A percentile compares a stretch with the other conserved stretches of the same genome.
Evolutionary conservation across 1,140 invertebrate species (phyloP).

Genomic region (Conus betulinus): DNA sequence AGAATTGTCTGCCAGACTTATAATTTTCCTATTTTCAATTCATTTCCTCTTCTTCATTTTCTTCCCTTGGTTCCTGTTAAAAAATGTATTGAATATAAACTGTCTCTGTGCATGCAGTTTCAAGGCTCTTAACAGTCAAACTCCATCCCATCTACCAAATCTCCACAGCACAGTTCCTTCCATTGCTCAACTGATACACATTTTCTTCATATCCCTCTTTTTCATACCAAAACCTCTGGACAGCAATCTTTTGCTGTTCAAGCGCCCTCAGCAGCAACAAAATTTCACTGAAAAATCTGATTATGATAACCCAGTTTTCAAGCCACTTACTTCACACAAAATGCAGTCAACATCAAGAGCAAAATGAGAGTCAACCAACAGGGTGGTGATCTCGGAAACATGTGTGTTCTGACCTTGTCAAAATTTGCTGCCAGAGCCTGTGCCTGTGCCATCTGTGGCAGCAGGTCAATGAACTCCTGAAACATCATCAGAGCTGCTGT

Average conservation of each 20-base stretch:
- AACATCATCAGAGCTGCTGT: neutral
- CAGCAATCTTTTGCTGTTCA: neutral
- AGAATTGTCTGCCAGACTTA: too few relatives aligned
- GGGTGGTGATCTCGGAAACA: neutral
- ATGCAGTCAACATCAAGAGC: neutral
- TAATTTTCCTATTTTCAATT: too few relatives aligned
- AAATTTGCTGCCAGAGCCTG: neutral
- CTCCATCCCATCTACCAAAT: too few relatives aligned
- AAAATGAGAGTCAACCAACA: neutral
- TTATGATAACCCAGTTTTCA: too few relatives aligned
- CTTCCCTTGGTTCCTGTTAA: too few relatives aligned
- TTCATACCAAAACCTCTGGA: neutral
- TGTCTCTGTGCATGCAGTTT: too few relatives aligned
- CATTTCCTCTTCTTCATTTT: too few relatives aligned
- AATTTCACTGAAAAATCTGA: neutral
- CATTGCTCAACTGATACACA: neutral
- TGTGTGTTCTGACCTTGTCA: neutral
- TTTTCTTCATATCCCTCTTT: neutral
- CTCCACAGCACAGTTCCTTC: too few relatives aligned
- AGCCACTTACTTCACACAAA: neutral
- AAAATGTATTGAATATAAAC: too few relatives aligned
- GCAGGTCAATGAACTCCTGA: conserved; percentile 16
- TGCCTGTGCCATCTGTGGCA: neutral
- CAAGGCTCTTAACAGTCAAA: too few relatives aligned
- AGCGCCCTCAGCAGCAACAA: neutral